Percentiles rank a stretch among this genome's conserved stretches.
Conservation (phyloP, 2,888 invertebrate genomes). For the Agrotis clavis region DNA sequence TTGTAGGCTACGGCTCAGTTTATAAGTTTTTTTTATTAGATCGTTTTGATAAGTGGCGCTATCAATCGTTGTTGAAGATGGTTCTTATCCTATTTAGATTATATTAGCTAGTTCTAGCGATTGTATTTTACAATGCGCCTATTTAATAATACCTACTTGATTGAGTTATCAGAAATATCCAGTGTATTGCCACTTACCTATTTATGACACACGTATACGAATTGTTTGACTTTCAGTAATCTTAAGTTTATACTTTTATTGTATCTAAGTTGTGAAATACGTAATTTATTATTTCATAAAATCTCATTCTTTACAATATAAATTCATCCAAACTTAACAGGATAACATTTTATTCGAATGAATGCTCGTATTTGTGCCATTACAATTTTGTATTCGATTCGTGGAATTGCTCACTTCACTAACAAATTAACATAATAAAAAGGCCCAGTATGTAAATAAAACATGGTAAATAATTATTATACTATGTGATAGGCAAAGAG, state of each 20-base stretch:
- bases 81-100: slow-evolving; percentile 49
- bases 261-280: too few species aligned
- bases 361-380: neutral
- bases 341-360: neutral
- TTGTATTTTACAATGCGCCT: neutral
- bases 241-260: neutral
- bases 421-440: slow-evolving; percentile 8
- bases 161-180: slow-evolving; percentile 6
- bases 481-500: slow-evolving; percentile 25
- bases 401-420: slow-evolving; percentile 22
- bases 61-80: slow-evolving; percentile 65
- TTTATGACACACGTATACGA: slow-evolving; percentile 4
- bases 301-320: neutral
- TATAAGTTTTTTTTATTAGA: slow-evolving; percentile 57
- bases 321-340: neutral
- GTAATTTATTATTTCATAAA: neutral
- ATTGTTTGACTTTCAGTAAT: neutral
- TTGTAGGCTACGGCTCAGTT: slow-evolving; percentile 54
- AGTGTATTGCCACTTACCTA: slow-evolving; percentile 5
- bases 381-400: neutral
- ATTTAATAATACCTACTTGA: slow-evolving; percentile 3
- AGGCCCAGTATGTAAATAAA: slow-evolving; percentile 13
- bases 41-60: slow-evolving; percentile 47
- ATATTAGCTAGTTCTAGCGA: slow-evolving; percentile 11
- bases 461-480: slow-evolving; percentile 8